Evolutionary conservation across 2,113 vertebrate species (phyloP).

Genomic region (Cyprinodon brontotheroides): DNA sequence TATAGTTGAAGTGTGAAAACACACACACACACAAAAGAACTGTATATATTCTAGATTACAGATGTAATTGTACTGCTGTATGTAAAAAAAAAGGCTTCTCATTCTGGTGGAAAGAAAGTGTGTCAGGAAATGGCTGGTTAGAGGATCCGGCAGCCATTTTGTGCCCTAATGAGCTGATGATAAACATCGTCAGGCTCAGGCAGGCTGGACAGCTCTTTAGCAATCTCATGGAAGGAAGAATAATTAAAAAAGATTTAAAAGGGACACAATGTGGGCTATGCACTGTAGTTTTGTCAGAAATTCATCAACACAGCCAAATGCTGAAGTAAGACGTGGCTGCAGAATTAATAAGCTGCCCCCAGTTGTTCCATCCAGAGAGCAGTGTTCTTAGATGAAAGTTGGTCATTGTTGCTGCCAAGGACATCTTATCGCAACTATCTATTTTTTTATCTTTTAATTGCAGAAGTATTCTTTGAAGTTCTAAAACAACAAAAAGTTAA

Average conservation of each 20-base stretch:
- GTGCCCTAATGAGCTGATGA: conserved; percentile 62
- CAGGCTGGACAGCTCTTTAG: conserved; percentile 8
- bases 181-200: conserved; percentile 39
- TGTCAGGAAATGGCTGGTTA: conserved; percentile 32
- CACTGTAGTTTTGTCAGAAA: conserved; percentile 37
- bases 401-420: conserved; percentile 75
- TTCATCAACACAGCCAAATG: conserved; percentile 43
- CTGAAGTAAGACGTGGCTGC: conserved; percentile 34
- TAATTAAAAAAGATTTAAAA: not conserved
- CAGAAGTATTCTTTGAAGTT: conserved; percentile 57
- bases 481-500: conserved; percentile 71
- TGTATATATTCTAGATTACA: not conserved
- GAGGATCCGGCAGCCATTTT: conserved; percentile 54
- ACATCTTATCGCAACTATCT: conserved; percentile 74
- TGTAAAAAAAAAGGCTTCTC: not conserved
- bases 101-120: conserved; percentile 10
- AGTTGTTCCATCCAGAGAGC: conserved; percentile 62
- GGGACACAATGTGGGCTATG: conserved; percentile 30
- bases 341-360: conserved; percentile 75
- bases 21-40: not conserved
- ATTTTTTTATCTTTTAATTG: conserved; percentile 73
- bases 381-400: conserved; percentile 69
- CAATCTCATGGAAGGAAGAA: not conserved
- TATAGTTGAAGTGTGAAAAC: conserved; percentile 7
- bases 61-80: not conserved